Evolutionary conservation across 2,797 vertebrate genomes (phyloP), one percentile per base, ranked within the genome.

Genomic region (Platyrinchus mystaceus): DNA sequence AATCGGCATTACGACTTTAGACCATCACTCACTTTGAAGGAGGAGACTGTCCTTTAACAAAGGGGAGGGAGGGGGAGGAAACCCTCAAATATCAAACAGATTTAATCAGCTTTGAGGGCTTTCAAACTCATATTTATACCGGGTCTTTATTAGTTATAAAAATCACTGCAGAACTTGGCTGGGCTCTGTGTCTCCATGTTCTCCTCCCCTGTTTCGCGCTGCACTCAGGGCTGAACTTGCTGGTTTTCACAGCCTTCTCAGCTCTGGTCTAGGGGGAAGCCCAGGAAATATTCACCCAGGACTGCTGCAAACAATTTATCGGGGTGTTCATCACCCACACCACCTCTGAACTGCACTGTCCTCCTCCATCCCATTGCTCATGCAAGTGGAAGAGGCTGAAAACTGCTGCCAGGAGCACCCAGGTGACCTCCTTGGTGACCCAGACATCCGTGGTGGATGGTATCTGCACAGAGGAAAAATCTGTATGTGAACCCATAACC

Each of bases 21-120:
- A 93, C 89, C 94, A 83, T 86, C 93, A 28, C 94, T 97, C 90
- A 90, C 94, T 97, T 96, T 96, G 95, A 96, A 95, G 96, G 88
- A 89, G 81, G 80, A 96, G 95, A 95, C 81, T 92, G 78, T 93
- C 93, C 74, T 97, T 96, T 97, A 94, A 82, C 71, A 68, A 88
- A 84, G 12, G 47, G 87, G 63, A 74, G 73, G 83, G 74, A 92
- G 58, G 63, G 76, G 82, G 59, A 74, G 78, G 49, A 89, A 91
- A 53, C 80, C 46, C 53, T 26, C 71, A 74, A 62, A 95, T 92
- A 95, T 94, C 76, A 84, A 95, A 36, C 89, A 86, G 55, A 82
- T 85, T 95, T 95, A 89, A 95, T 93, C 86, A 96, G 96, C 84
- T 97, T 96, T 83, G 90, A 85, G 79, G 71, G 32, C 87, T 66